phyloP scores from a whole-genome alignment of 2,797 vertebrate genomes.

The Eulemur mongoz region DNA sequence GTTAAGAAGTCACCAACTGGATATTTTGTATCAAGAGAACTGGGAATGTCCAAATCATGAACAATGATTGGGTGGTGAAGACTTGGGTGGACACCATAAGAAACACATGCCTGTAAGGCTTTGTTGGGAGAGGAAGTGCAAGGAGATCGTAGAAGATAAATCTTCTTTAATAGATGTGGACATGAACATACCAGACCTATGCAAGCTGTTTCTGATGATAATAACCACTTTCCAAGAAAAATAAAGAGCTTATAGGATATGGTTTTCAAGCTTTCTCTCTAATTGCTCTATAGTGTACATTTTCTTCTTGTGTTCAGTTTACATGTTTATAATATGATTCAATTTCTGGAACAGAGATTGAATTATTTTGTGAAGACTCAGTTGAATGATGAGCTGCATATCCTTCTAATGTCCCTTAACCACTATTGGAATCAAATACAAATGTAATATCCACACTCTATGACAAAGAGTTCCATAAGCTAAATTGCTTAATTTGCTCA shows the following conservation, averaged over 20 bases:
- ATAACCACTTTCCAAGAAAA: background rate
- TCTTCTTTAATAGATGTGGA: background rate
- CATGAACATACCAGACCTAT: background rate
- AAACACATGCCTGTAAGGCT: background rate
- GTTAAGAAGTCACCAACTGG: background rate
- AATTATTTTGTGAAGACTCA: conserved; percentile 25
- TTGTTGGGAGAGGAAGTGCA: background rate
- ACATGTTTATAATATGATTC: conserved; percentile 22
- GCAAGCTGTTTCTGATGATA: background rate
- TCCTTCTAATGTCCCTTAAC: conserved; percentile 50
- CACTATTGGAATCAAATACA: conserved; percentile 55
- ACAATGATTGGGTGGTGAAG: background rate
- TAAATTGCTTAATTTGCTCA: conserved; percentile 59
- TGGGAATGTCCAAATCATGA: background rate
- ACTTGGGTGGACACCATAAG: background rate
- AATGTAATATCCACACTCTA: conserved; percentile 20
- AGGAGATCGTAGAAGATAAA: background rate
- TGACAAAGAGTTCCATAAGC: conserved; percentile 16
- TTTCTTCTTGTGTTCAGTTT: conserved; percentile 47
- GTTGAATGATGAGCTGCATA: conserved; percentile 35
- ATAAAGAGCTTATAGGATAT: background rate
- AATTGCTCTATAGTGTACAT: background rate
- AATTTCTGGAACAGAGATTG: conserved; percentile 40
- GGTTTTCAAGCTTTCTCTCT: background rate
- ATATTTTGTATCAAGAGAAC: background rate